Conservation (phyloP, 2,797 vertebrate species). For the Etheostoma perlongum region DNA sequence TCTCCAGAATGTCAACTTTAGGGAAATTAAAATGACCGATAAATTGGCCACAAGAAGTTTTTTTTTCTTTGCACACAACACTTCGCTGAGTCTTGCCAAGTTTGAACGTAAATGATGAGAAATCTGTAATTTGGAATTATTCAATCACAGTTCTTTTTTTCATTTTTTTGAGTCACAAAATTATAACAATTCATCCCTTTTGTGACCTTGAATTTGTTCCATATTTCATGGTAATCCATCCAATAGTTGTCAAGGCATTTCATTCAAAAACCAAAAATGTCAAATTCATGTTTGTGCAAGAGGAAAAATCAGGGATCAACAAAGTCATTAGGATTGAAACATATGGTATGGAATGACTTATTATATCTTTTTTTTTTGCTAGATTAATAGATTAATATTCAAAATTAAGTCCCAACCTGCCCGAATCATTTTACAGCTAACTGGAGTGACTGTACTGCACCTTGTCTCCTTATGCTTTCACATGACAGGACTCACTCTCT, state of each 20-base stretch:
- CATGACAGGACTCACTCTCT: not conserved
- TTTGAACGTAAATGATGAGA: not conserved
- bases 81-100: not conserved
- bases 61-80: not conserved
- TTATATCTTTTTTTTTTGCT: too few species aligned
- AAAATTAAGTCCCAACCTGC: not conserved
- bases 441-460: not conserved
- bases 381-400: not conserved
- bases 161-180: too few species aligned
- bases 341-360: not conserved
- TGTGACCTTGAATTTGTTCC: too few species aligned
- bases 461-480: not conserved
- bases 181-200: not conserved
- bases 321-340: too few species aligned
- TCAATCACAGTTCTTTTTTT: not conserved
- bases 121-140: slow-evolving; percentile 14
- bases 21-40: slow-evolving; percentile 12
- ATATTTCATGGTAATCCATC: too few species aligned
- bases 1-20: slow-evolving; percentile 43
- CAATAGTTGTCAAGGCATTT: not conserved
- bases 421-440: not conserved
- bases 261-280: not conserved
- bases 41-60: slow-evolving; percentile 14
- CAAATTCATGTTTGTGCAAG: not conserved
- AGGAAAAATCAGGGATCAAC: not conserved